Evolutionary conservation across 2,113 vertebrate genomes (phyloP).

Genomic region (Cololabis saira): DNA sequence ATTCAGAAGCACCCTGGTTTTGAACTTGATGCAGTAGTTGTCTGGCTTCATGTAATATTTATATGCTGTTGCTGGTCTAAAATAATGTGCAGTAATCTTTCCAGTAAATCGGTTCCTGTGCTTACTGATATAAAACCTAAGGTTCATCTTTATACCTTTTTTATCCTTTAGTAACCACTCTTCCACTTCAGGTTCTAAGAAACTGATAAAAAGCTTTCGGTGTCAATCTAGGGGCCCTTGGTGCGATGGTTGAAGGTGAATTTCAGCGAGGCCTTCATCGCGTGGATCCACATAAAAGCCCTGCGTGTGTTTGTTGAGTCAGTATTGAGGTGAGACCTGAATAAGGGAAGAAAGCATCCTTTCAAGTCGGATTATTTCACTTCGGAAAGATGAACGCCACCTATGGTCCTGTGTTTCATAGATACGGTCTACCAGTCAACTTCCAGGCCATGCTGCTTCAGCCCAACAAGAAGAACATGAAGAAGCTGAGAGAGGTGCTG

Average conservation of each 20-base stretch:
- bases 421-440: conserved; percentile 96
- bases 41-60: not conserved
- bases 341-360: not conserved
- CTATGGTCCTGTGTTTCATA: conserved; percentile 47
- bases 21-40: not conserved
- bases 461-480: conserved; percentile 95
- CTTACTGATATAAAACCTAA: not conserved
- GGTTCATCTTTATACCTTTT: not conserved
- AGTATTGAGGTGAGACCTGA: conserved; percentile 87
- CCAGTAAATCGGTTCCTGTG: not conserved
- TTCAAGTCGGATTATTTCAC: not conserved
- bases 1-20: not conserved
- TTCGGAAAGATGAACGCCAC: not conserved
- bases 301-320: conserved; percentile 97
- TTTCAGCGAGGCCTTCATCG: conserved; percentile 99
- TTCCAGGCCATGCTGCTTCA: conserved; percentile 98
- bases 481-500: conserved; percentile 93
- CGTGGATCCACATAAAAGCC: conserved; percentile 98
- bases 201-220: not conserved
- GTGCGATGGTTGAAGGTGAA: conserved; percentile 99
- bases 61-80: not conserved
- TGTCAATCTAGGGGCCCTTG: conserved; percentile 87
- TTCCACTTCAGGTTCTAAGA: not conserved
- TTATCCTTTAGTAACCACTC: not conserved
- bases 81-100: not conserved